Base-by-base conservation (phyloP, 2,113 vertebrate species). In the Caranx ignobilis region DNA sequence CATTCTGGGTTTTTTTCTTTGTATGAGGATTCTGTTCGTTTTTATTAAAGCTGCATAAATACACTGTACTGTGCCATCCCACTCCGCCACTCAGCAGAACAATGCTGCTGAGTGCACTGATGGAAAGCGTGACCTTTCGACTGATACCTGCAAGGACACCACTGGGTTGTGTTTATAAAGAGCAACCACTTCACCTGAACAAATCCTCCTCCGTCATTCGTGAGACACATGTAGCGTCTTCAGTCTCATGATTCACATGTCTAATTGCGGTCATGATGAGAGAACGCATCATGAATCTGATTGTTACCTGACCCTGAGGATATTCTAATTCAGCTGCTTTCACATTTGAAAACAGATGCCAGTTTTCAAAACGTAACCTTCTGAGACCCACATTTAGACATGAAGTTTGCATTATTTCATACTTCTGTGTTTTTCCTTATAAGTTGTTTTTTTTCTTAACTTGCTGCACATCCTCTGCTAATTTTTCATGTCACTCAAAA, bases 11-110 rank as follows among this genome's bases (percentile, higher is more conserved):
- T 26, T 26, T 26, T 39, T 81, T 41, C 8, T 41, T 66, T 79
- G 66, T 70, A 39, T 61, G 19, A 84, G 80, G 47, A 69, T 82
- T 90, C 73, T 16, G 52, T 69, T 54, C 54, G n/a, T 71, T 75
- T 85, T 87, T 85, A 82, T 86, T 83, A 45, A 19, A 62, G 75
- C 66, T 56, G 68, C 82, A 82, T 81, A 47, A 71, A 83, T 43
- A 70, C 48, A 56, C n/a, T 21, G 60, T 48, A 59, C 61, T 45
- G 47, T 9, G 32, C 64, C 72, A 55, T 79, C 32, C 80, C 69
- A 6, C 39, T 66, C 37, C 13, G 6, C 56, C 55, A 18, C 56
- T 82, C 55, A 26, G 48, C 67, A 2, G 55, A 55, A 54, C 87
- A 78, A 70, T 82, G 74, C 65, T 59, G 47, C 56, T 4, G 57